Evolutionary conservation across 2,888 invertebrate species (phyloP).

Genomic region (Glomeris marginata): DNA sequence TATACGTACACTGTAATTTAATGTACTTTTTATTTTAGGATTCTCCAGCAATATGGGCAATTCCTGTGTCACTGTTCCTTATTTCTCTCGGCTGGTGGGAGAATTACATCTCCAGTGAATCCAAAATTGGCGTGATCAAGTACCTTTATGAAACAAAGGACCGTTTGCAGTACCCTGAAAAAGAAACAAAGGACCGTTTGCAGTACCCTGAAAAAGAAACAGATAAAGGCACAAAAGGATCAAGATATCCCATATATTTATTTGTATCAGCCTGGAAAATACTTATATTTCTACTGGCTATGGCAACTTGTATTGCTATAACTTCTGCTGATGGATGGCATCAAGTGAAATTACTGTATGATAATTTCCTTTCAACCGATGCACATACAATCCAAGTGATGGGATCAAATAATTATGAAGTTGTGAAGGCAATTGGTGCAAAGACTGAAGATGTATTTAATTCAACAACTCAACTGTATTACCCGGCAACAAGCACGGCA

Average conservation of each 20-base stretch:
- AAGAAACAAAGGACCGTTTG: slow-evolving; percentile 48
- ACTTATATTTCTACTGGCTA: slow-evolving; percentile 54
- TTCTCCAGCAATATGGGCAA: slow-evolving; percentile 47
- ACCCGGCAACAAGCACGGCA: neutral
- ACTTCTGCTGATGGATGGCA: slow-evolving; percentile 26
- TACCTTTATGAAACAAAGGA: slow-evolving; percentile 61
- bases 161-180: slow-evolving; percentile 42
- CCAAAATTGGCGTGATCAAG: slow-evolving; percentile 61
- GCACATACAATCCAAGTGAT: neutral
- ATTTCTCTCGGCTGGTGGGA: slow-evolving; percentile 97
- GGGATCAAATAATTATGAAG: slow-evolving; percentile 49
- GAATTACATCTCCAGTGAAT: slow-evolving; percentile 78
- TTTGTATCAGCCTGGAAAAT: slow-evolving; percentile 89
- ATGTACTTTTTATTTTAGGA: too few relatives aligned
- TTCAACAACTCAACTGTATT: neutral
- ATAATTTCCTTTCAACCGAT: slow-evolving; percentile 50
- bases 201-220: slow-evolving; percentile 30
- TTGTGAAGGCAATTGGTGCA: neutral
- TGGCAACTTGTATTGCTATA: slow-evolving; percentile 53
- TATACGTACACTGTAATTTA: too few relatives aligned
- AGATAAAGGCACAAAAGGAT: slow-evolving; percentile 23
- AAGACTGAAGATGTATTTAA: neutral
- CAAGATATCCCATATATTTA: slow-evolving; percentile 77
- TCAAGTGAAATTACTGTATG: slow-evolving; percentile 59
- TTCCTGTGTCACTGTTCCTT: slow-evolving; percentile 67